Base-by-base conservation (phyloP, 2,113 vertebrate species). In the Larimichthys polyactis region DNA sequence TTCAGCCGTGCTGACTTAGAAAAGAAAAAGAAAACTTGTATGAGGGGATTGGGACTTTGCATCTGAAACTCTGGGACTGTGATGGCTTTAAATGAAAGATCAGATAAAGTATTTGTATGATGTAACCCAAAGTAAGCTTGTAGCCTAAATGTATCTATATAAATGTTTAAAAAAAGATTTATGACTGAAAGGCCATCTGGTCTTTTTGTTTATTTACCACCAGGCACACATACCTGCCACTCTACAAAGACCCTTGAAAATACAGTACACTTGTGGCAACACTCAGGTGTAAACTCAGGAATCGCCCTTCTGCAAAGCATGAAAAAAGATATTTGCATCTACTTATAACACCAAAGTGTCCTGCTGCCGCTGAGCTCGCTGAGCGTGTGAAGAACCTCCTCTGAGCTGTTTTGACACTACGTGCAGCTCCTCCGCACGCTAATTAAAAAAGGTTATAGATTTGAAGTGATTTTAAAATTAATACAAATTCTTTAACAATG, bases 291-390 rank as follows among this genome's bases (percentile, higher is more conserved):
- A 75, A 80, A 70, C 32, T 65, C 36, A 72, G 58, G 22, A 36
- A 79, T 78, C 17, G 32, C 20, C 36, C 73, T 44, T 66, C 48
- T 78, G 75, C 68, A 86, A 88, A 75, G 73, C 75, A 51, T 80
- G 27, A 75, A 83, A 57, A 74, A 40, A 57, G 11, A 75, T 58
- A 77, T 79, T 77, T 83, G 48, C 78, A 84, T 82, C 63, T 76
- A 55, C 67, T 83, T 63, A 49, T 71, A 80, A 65, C 67, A 63
- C 10, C 27, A 36, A 46, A 75, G 81, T 57, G 83, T 84, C 86
- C 89, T 87, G 80, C 85, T 90, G 75, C 84, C 78, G 63, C 79
- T 78, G 78, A 85, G 67, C 80, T 82, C 58, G 16, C 29, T 14
- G 48, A 49, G 48, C 46, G 36, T 69, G 67, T 77, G 55, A 68